Evolutionary conservation across 2,797 vertebrate genomes (phyloP).

Genomic region (Acanthopagrus latus): DNA sequence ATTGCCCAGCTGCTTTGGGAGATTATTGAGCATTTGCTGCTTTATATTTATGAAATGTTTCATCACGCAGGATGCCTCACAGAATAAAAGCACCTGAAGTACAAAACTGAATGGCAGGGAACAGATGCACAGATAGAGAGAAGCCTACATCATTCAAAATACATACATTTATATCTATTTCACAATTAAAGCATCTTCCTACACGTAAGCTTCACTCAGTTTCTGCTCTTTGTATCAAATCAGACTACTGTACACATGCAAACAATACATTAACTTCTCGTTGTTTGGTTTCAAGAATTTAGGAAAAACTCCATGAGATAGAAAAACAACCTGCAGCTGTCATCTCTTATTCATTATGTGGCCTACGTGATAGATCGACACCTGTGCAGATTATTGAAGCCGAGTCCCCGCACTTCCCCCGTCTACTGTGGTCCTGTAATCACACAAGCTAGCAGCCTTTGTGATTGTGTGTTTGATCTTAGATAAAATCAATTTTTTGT

Average conservation of each 20-base stretch:
- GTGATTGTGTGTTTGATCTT: constrained; percentile 11
- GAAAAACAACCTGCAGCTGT: constrained; percentile 29
- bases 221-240: background rate
- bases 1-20: background rate
- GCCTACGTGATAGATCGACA: constrained; percentile 36
- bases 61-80: background rate
- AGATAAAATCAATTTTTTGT: constrained; percentile 25
- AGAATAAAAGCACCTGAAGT: background rate
- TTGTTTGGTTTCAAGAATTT: background rate
- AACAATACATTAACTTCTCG: background rate
- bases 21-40: background rate
- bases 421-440: constrained; percentile 15
- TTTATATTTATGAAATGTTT: background rate
- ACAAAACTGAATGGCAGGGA: background rate
- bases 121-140: background rate
- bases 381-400: constrained; percentile 30
- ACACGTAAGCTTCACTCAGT: background rate
- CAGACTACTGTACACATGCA: background rate
- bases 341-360: constrained; percentile 59
- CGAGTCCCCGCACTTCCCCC: background rate
- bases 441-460: constrained; percentile 14
- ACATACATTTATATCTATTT: constrained; percentile 2
- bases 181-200: background rate
- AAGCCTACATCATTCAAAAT: background rate
- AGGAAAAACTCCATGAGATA: background rate